Evolutionary conservation across 1,140 invertebrate species (phyloP), one percentile per base, ranked within the genome.

Genomic region (Dendrolimus kikuchii): DNA sequence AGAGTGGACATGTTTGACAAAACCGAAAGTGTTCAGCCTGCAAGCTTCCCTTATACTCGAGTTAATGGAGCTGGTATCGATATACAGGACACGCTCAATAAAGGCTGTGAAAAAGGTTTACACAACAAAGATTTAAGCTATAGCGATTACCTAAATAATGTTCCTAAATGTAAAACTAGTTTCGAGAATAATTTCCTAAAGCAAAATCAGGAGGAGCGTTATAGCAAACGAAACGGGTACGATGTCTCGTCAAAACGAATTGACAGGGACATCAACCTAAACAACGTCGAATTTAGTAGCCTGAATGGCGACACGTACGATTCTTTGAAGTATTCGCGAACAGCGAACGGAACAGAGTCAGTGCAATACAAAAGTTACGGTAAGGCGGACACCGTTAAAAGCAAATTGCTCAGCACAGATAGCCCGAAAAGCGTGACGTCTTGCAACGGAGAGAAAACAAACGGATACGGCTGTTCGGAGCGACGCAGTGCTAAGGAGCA

Each of bases 131-230:
- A 86, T 62, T 64, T 81, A 71, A 68, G 64, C 57, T 79, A 77
- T 77, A 81, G 65, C 65, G 75, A 86, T 60, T 86, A 81, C 63
- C 64, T 81, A 67, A 84, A 81, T 64, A 84, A 83, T 84, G 83
- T 86, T 86, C 83, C 83, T 84, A 86, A 86, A 79, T 81, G 75
- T 81, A 86, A 83, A 71, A 77, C 71, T 81, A 86, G 77, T 73
- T 86, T 86, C 66, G 82, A 86, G 76, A 86, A 76, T 71, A 86
- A 71, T 62, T 86, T 86, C 68, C 74, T 86, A 38, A 83, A 83
- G 67, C 81, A 83, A 58, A 86, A 65, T 57, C 67, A 73, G 46
- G 81, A 84, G 55, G 81, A 83, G 57, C 77, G 77, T 62, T 78
- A 80, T 61, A 79, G 57, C 40, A 86, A 82, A 77, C 76, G 81